These are phyloP conservation scores for Pteruthius melanotis DNA, from an alignment of 2,113 vertebrate species.

Conservation along the genomic window DNA sequence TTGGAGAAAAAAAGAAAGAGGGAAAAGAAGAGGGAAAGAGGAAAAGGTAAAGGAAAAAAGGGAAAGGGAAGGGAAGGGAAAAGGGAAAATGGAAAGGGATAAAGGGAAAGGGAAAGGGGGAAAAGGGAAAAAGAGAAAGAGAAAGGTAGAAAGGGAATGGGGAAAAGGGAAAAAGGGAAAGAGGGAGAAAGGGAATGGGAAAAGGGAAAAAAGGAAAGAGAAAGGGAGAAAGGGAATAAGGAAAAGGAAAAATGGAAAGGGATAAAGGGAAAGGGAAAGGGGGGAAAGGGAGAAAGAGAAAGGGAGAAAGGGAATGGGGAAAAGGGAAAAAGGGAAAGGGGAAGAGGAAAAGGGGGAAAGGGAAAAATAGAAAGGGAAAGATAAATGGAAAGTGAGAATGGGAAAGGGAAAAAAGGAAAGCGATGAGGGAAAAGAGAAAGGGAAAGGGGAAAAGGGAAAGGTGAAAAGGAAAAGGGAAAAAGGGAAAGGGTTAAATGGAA, in stretches of 20 bases:
- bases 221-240: rapidly evolving
- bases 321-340: rapidly evolving
- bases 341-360: rapidly evolving
- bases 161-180: rapidly evolving
- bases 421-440: too few relatives aligned
- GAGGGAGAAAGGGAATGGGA: rapidly evolving
- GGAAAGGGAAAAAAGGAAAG: too few relatives aligned
- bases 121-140: rapidly evolving
- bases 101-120: rapidly evolving
- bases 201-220: neutral
- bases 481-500: too few relatives aligned
- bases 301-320: too few relatives aligned
- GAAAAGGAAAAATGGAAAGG: rapidly evolving
- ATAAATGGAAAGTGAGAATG: too few relatives aligned
- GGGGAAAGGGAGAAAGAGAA: rapidly evolving
- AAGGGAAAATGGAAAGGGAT: rapidly evolving
- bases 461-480: rapidly evolving
- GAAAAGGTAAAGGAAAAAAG: too few relatives aligned
- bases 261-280: neutral
- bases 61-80: too few relatives aligned
- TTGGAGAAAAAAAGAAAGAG: neutral
- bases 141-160: rapidly evolving
- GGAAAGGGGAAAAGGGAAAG: neutral
- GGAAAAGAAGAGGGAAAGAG: too few relatives aligned
- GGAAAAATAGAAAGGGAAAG: rapidly evolving